Evolutionary conservation across 1,140 invertebrate species (phyloP).

Genomic region (Cephus cinctus): DNA sequence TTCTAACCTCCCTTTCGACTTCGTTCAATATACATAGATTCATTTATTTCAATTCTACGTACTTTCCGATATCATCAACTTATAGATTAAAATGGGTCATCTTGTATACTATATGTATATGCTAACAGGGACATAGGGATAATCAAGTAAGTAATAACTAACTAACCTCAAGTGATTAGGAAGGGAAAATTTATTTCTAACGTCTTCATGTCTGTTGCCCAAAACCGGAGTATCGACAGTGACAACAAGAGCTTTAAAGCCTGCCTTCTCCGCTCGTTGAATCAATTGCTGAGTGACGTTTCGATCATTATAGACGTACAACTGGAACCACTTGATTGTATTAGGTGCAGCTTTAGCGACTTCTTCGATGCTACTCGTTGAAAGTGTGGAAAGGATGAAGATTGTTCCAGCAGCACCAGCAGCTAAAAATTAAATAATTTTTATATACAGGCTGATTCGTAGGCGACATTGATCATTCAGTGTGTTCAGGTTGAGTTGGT

Average conservation of each 20-base stretch:
- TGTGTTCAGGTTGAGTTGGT: no score
- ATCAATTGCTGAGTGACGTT: constrained; percentile 74
- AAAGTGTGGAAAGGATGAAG: constrained; percentile 83
- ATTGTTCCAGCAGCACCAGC: constrained; percentile 71
- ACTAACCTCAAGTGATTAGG: constrained; percentile 74
- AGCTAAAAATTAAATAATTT: no score
- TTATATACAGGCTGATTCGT: no score
- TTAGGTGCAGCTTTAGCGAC: constrained; percentile 74
- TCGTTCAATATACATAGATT: no score
- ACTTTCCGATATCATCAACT: no score
- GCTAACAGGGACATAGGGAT: no score
- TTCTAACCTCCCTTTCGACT: no score
- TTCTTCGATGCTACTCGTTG: constrained; percentile 88
- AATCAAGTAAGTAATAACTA: constrained; percentile 9
- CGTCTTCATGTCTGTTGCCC: constrained; percentile 76
- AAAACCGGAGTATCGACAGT: constrained; percentile 90
- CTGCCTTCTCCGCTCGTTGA: constrained; percentile 76
- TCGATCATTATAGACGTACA: constrained; percentile 86
- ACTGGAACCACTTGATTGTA: constrained; percentile 84
- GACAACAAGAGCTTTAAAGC: constrained; percentile 84
- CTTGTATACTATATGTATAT: no score
- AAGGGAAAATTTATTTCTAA: constrained; percentile 81
- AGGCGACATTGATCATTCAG: no score
- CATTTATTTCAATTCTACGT: no score
- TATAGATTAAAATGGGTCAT: no score